Evolutionary conservation across 2,113 vertebrate genomes (phyloP), one percentile per base, ranked within the genome.

Genomic region (Pseudorhombus dupliciocellatus): DNA sequence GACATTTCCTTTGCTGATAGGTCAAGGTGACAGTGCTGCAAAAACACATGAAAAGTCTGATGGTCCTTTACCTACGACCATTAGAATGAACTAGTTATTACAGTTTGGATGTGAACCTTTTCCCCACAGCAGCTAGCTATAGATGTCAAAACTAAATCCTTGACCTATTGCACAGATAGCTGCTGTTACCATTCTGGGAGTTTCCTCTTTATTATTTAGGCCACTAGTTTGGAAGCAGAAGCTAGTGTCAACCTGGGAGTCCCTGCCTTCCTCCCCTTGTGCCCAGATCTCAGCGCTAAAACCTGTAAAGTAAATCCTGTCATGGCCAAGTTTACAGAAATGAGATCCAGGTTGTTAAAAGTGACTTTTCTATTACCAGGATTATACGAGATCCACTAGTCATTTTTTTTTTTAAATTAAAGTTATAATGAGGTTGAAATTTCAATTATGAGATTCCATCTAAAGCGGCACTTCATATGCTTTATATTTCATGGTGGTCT

Each of bases 401-500:
- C 30, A 56, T 52, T 61, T 57, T 48, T 21, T 52, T 52, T 61
- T 57, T 48, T 21, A 56, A 60, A 69, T 52, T 1, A 15, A 46
- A 70, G 28, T 16, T 0, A 15, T 42, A 54, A 46, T 61, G 21
- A 31, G 56, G 51, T 53, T 53, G 4, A 24, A 21, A 54, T 73
- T 52, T 71, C 26, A 12, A 11, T 37, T 57, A 5, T 1, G 21
- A 46, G 24, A 66, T 55, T 28, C n/a, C 28, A 30, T 18, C 11
- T 21, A 22, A 2, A 22, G 48, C 66, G 48, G 42, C 62, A 25
- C n/a, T 61, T 42, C n/a, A 12, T 25, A 3, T 50, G 5, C 22
- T 56, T 1, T 31, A 55, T 56, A 55, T 65, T 63, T 72, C 30
- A 61, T 2, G 5, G 26, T 46, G 14, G 55, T 67, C 68, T 57